Evolutionary conservation across 2,113 vertebrate genomes (phyloP).

Genomic region (Scolopax mira): DNA sequence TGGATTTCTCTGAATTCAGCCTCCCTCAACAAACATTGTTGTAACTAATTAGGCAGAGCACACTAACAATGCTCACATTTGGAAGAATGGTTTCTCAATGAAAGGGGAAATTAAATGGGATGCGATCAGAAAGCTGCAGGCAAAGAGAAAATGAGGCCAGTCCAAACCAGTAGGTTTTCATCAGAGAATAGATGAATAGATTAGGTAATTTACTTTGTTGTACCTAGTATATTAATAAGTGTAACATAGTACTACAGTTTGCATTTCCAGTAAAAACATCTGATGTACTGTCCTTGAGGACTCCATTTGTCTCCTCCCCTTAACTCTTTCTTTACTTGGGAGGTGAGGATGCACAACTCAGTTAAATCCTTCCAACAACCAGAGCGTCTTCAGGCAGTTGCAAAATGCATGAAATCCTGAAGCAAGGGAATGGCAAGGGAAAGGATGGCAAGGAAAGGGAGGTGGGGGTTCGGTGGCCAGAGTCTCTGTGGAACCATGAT

Average conservation of each 20-base stretch:
- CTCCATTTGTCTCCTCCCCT: background rate
- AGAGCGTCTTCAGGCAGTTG: background rate
- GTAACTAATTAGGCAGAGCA: background rate
- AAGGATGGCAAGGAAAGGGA: background rate
- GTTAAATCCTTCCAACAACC: background rate
- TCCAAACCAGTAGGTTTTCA: background rate
- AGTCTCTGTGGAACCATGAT: background rate
- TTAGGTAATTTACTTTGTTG: background rate
- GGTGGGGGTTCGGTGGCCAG: background rate
- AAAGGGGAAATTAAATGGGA: slow-evolving; percentile 18
- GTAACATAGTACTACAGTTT: background rate
- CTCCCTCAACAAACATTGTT: background rate
- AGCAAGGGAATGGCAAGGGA: background rate
- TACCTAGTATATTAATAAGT: background rate
- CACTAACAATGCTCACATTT: background rate
- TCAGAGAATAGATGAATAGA: background rate
- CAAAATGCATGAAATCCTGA: background rate
- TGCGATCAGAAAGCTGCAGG: background rate
- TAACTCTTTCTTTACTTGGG: background rate
- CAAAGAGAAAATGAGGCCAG: slow-evolving; percentile 8
- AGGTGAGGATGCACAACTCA: background rate
- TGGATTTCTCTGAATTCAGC: background rate
- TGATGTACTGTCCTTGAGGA: background rate
- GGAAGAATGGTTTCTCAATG: background rate
- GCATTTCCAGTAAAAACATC: background rate